Evolutionary conservation across 1,140 invertebrate species (phyloP), one percentile per base, ranked within the genome.

Genomic region (Calliphora vicina): DNA sequence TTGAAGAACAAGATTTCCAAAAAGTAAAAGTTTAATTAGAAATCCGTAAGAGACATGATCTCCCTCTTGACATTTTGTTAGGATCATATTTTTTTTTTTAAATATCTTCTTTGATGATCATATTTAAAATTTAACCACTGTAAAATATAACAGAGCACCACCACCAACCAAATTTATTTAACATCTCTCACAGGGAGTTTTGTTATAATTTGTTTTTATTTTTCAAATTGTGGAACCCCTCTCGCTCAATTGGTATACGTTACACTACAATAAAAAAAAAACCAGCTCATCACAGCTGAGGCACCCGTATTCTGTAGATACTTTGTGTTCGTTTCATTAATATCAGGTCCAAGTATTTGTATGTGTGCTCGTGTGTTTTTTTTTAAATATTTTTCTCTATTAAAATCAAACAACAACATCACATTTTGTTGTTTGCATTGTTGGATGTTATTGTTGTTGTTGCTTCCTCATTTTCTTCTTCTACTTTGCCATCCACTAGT

Each of bases 371-470:
- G 13, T 6, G 57, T 67, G 61, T 10, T 8, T 25, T 8, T 67
- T 67, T 23, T 67, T 61, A 43, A 6, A 6, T 61, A 61, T 67
- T 67, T 67, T 67, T 67, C n/a, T 23, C 61, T 67, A 23, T 67
- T 67, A 67, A 23, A 67, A 67, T 20, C 61, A 67, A 20, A 67
- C 23, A 23, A 23, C 3, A 20, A 67, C 61, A 23, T 25, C 35
- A 78, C 29, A 42, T 20, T 12, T 78, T 5, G 35, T 43, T 78
- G 74, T 20, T 43, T 78, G 23, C 12, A 12, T 42, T 10, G 10
- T 43, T 78, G 74, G 73, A 43, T 76, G 29, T 20, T 20, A n/a
- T 74, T 6, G 17, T 74, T 76, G 27, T 76, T 76, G 27, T 76
- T 76, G 6, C 10, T 71, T 57, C 45, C 35, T 2, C 35, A 35